A percentile compares a stretch with the other conserved stretches of the same genome.
Conservation (phyloP, 1,140 invertebrate genomes). For the Nasonia vitripennis region DNA sequence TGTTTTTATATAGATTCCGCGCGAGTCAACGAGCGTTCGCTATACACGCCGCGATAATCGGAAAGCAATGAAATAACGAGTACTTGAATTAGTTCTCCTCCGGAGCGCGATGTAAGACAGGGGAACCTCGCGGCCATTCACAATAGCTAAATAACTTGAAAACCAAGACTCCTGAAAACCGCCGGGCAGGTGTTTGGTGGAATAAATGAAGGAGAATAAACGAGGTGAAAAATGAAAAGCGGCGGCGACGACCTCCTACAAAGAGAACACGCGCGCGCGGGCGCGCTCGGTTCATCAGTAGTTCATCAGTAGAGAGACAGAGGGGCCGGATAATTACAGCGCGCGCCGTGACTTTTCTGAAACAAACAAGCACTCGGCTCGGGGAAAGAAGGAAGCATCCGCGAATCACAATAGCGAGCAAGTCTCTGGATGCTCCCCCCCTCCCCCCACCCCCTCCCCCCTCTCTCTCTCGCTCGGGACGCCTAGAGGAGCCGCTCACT, state of each 20-base stretch:
- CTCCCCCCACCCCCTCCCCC: neutral
- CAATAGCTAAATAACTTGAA: too few relatives aligned
- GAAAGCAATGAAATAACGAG: too few relatives aligned
- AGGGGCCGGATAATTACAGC: neutral
- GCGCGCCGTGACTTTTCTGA: neutral
- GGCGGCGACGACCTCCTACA: neutral
- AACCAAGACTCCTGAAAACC: too few relatives aligned
- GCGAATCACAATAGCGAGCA: conserved; percentile 44
- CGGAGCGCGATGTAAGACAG: too few relatives aligned
- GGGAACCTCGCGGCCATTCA: too few relatives aligned
- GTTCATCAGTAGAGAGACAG: neutral
- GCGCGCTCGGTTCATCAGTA: neutral
- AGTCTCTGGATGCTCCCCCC: neutral
- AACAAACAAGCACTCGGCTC: neutral
- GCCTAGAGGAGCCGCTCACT: conserved; percentile 5
- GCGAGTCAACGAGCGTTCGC: too few relatives aligned
- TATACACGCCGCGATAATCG: too few relatives aligned
- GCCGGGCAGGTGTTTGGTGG: too few relatives aligned
- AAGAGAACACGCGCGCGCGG: neutral
- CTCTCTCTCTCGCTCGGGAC: neutral
- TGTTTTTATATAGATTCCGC: neutral
- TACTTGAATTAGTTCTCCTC: too few relatives aligned
- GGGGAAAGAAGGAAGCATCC: neutral
- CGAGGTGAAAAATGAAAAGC: neutral
- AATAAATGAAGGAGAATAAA: too few relatives aligned